phyloP scores from a whole-genome alignment of 2,797 vertebrate species.

The Falco naumanni region DNA sequence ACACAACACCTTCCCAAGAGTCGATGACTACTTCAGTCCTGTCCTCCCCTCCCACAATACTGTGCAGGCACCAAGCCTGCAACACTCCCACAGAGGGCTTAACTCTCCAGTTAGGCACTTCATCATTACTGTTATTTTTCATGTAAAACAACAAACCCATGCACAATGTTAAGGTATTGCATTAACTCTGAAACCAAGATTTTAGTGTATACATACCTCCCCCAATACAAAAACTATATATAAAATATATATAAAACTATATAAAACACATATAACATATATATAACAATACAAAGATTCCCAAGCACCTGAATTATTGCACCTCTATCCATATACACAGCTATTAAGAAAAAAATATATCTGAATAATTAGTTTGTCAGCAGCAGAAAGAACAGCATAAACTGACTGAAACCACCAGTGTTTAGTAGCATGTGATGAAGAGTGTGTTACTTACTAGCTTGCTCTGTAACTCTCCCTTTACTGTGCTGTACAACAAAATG shows the following conservation, averaged over 20 bases:
- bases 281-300: neutral
- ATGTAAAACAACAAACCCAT: neutral
- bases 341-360: neutral
- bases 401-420: neutral
- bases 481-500: slow-evolving; percentile 94
- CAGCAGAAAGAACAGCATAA: neutral
- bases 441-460: slow-evolving; percentile 87
- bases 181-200: neutral
- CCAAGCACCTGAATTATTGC: neutral
- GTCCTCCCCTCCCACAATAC: neutral
- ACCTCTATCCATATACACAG: neutral
- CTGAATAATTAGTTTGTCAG: neutral
- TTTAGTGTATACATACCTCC: neutral
- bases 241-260: too few relatives aligned
- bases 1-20: rapidly evolving
- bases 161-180: rapidly evolving
- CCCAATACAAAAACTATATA: neutral
- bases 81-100: neutral
- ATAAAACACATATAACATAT: too few relatives aligned
- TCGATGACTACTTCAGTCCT: rapidly evolving
- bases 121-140: neutral
- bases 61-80: neutral
- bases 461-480: slow-evolving; percentile 93
- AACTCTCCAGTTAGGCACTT: neutral
- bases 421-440: neutral